Evolutionary conservation across 1,140 invertebrate genomes (phyloP).

Genomic region (Mactra quadrangularis): DNA sequence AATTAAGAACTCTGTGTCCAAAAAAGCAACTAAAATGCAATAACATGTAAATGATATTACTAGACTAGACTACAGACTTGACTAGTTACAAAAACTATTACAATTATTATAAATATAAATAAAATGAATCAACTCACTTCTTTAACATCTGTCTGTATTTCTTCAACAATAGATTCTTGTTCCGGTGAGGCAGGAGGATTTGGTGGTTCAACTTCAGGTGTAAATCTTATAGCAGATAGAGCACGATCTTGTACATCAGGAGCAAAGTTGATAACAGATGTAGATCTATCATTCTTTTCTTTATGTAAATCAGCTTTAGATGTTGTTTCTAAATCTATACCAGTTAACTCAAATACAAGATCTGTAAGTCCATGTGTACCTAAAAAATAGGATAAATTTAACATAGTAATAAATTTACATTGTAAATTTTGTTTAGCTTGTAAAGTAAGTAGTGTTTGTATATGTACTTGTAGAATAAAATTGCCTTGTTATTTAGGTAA

Average conservation of each 20-base stretch:
- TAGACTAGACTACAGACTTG: too few relatives aligned
- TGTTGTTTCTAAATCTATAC: constrained; percentile 78
- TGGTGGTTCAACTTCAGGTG: constrained; percentile 43
- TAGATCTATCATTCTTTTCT: constrained; percentile 71
- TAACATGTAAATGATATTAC: too few relatives aligned
- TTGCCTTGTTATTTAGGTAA: too few relatives aligned
- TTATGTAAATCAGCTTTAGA: constrained; percentile 78
- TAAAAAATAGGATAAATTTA: constrained; percentile 50
- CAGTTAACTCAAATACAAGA: constrained; percentile 80
- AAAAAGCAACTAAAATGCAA: too few relatives aligned
- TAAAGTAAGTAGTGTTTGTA: too few relatives aligned
- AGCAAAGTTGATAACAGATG: constrained; percentile 74
- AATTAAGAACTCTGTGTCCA: too few relatives aligned
- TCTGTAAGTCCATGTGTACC: constrained; percentile 77
- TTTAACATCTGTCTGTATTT: constrained; percentile 16
- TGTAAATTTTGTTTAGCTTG: too few relatives aligned
- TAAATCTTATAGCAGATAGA: constrained; percentile 43
- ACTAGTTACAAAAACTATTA: too few relatives aligned
- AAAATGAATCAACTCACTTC: constrained; percentile 36
- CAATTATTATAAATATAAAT: too few relatives aligned
- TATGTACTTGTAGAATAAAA: too few relatives aligned
- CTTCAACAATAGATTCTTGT: constrained; percentile 37
- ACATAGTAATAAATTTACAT: too few relatives aligned
- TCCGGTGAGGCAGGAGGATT: constrained; percentile 52
- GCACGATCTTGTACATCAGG: constrained; percentile 67